Percentiles rank a stretch among this genome's conserved stretches.
Conservation (phyloP, 2,888 invertebrate species). For the Caenorhabditis imperialis region DNA sequence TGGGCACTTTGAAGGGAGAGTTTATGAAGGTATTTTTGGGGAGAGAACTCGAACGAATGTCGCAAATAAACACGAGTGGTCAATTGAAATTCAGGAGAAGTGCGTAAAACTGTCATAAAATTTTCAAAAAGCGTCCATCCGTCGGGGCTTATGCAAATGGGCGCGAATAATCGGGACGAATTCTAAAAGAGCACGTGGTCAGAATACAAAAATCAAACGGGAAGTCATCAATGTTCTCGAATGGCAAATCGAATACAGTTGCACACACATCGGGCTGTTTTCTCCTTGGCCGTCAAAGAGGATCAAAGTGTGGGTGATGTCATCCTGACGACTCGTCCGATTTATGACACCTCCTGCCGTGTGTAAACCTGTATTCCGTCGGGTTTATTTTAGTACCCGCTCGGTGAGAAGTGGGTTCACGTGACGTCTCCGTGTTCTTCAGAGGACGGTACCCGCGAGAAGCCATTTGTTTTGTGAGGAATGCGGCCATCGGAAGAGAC, state of each 20-base stretch:
- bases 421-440: slow-evolving; percentile 1
- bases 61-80: background rate
- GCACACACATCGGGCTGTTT: background rate
- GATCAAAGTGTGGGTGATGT: slow-evolving; percentile 43
- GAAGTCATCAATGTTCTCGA: slow-evolving; percentile 4
- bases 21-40: too few relatives aligned
- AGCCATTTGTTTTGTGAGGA: too few relatives aligned
- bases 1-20: too few relatives aligned
- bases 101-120: background rate
- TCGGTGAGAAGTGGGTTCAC: slow-evolving; percentile 3
- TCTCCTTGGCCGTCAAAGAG: slow-evolving; percentile 10
- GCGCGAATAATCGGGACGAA: background rate
- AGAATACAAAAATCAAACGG: background rate
- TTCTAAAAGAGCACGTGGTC: slow-evolving; percentile 3
- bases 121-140: slow-evolving; percentile 5
- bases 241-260: background rate
- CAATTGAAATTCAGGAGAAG: background rate
- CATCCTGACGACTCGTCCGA: slow-evolving; percentile 3
- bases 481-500: too few relatives aligned
- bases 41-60: background rate
- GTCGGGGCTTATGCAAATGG: slow-evolving; percentile 3
- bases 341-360: slow-evolving; percentile 1
- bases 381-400: background rate
- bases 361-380: slow-evolving; percentile 6
- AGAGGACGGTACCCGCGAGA: too few relatives aligned